Evolutionary conservation across 1,140 invertebrate genomes (phyloP).

Genomic region (Aethina tumida): DNA sequence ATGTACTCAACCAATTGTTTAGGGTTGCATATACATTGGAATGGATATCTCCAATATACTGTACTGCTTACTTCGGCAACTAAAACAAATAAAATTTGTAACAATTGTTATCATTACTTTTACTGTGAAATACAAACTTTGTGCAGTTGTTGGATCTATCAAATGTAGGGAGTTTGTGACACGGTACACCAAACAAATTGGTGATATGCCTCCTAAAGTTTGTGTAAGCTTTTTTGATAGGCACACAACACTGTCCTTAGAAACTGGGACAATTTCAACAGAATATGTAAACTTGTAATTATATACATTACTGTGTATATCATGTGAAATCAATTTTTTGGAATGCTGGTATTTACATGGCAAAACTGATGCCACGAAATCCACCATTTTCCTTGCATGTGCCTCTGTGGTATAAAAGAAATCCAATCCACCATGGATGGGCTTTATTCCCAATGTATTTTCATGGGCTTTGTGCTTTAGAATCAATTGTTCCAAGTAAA

Average conservation of each 20-base stretch:
- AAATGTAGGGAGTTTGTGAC: slow-evolving; percentile 85
- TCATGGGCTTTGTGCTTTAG: slow-evolving; percentile 91
- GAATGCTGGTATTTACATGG: slow-evolving; percentile 81
- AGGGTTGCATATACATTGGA: slow-evolving; percentile 76
- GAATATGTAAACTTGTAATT: slow-evolving; percentile 94
- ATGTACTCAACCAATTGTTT: slow-evolving; percentile 89
- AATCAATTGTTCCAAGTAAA: slow-evolving; percentile 95
- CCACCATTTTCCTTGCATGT: slow-evolving; percentile 89
- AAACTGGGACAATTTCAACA: slow-evolving; percentile 93
- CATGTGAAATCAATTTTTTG: slow-evolving; percentile 95
- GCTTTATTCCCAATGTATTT: slow-evolving; percentile 89
- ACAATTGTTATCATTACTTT: not conserved
- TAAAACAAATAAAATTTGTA: slow-evolving; percentile 38
- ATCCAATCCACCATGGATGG: slow-evolving; percentile 88
- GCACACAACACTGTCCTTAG: slow-evolving; percentile 94
- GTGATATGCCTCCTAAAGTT: slow-evolving; percentile 83
- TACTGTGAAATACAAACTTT: slow-evolving; percentile 52
- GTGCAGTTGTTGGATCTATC: slow-evolving; percentile 86
- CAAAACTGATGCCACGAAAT: slow-evolving; percentile 81
- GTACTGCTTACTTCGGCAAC: slow-evolving; percentile 77
- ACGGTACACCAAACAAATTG: slow-evolving; percentile 80
- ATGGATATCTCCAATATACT: slow-evolving; percentile 79
- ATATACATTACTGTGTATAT: slow-evolving; percentile 92
- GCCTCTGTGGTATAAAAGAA: slow-evolving; percentile 89
- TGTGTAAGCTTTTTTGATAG: slow-evolving; percentile 80